Evolutionary conservation across 1,140 invertebrate species (phyloP), one percentile per base, ranked within the genome.

Genomic region (Phthorimaea operculella): DNA sequence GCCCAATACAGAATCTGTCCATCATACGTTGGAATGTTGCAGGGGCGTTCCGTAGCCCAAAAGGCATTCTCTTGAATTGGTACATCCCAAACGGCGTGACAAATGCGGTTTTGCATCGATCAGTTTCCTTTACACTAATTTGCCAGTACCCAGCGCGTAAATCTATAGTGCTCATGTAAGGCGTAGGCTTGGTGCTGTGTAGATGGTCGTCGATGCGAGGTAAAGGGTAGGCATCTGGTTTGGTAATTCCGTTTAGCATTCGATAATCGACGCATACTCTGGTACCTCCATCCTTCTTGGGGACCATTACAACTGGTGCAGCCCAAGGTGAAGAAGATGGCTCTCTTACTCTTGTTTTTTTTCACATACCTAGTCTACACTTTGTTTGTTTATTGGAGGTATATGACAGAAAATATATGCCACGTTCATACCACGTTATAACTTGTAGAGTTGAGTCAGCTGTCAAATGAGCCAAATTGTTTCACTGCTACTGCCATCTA

Each of bases 181-280:
- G 63, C 9, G 60, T 56, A n/a, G 59, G 55, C 18, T 55, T 36
- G 0, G 79, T 50, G 4, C 48, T 39, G 17, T 81, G 60, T 14
- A 88, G 60, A 28, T 74, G 53, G 16, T 84, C 79, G 51, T 86
- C 79, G 8, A 87, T 82, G n/a, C 71, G 50, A 4, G 83, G 82
- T 14, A 87, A 56, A 3, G 86, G 85, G 58, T 70, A 87, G 6
- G 58, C 36, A 50, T 79, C 72, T 42, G 56, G 59, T 10, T 66
- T 60, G 0, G 74, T 74, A 14, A 72, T 58, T 1, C 54, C 33
- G 52, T 76, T 79, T 7, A 78, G 36, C n/a, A 59, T 60, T n/a
- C 76, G 34, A 50, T 74, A 74, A 54, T 83, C 77, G 1, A 75
- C 64, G 59, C 71, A 79, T n/a, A 78, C 55, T 16, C 76, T 33